Percentiles rank a stretch among this genome's conserved stretches.
Conservation (phyloP, 2,797 vertebrate species). For the Mormyrops attenuatus region DNA sequence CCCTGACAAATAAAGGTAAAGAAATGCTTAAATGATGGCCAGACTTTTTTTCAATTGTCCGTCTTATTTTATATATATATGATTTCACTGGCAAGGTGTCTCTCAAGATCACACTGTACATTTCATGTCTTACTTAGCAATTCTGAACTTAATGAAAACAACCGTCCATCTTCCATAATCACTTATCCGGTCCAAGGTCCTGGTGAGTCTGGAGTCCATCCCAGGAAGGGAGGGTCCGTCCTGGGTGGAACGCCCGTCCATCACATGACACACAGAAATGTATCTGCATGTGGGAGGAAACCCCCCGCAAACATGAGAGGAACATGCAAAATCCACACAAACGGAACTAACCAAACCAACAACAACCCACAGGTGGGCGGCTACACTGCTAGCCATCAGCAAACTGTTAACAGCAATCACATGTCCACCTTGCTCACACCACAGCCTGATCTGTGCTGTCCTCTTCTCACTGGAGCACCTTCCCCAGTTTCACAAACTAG, state of each 20-base stretch:
- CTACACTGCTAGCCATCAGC: background rate
- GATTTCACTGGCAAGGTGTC: background rate
- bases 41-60: background rate
- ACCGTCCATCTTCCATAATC: slow-evolving; percentile 2
- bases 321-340: background rate
- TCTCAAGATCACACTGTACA: background rate
- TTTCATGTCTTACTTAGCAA: background rate
- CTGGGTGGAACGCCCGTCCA: background rate
- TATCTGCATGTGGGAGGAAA: background rate
- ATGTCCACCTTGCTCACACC: background rate
- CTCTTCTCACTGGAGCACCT: background rate
- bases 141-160: background rate
- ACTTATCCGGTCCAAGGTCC: background rate
- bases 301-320: background rate
- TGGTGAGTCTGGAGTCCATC: background rate
- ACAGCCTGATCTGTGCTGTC: background rate
- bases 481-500: background rate
- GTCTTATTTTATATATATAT: background rate
- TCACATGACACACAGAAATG: background rate
- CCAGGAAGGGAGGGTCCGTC: background rate
- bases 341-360: background rate
- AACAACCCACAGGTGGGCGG: background rate
- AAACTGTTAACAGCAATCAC: background rate
- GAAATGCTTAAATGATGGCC: background rate
- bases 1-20: background rate